phyloP scores from a whole-genome alignment of 2,797 vertebrate genomes.

The Danio choprae region DNA sequence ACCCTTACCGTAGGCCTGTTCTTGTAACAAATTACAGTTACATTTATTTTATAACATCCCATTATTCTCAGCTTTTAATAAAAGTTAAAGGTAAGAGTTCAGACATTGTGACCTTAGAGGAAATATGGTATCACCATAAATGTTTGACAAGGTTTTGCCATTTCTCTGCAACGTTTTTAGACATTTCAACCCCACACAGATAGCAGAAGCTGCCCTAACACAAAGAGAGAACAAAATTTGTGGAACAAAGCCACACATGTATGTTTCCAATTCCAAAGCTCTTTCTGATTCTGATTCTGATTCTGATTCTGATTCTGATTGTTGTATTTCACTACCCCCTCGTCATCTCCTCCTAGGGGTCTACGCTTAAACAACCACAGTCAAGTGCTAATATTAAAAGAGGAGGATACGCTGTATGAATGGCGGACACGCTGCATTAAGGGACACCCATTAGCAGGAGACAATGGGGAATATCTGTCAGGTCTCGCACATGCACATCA shows the following conservation, averaged over 20 bases:
- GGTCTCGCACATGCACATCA: slow-evolving; percentile 27
- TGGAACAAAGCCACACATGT: neutral
- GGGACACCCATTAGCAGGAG: slow-evolving; percentile 58
- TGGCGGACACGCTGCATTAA: slow-evolving; percentile 51
- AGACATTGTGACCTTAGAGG: neutral
- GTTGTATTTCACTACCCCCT: neutral
- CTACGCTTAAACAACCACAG: slow-evolving; percentile 55
- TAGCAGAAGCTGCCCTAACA: neutral
- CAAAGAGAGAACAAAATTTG: neutral
- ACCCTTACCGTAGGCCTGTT: slow-evolving; percentile 24
- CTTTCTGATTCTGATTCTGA: no score
- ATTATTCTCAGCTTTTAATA: neutral
- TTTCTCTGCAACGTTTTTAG: neutral
- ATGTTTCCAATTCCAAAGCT: neutral
- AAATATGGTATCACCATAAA: neutral
- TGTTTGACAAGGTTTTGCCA: neutral
- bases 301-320: no score
- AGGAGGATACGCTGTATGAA: slow-evolving; percentile 66
- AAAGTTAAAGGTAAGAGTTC: slow-evolving; percentile 5
- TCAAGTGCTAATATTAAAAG: slow-evolving; percentile 76
- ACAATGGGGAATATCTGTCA: slow-evolving; percentile 50
- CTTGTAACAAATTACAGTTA: slow-evolving; percentile 12
- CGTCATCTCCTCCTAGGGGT: slow-evolving; percentile 20
- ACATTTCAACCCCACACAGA: neutral
- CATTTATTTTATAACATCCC: neutral